Conservation (phyloP, 2,797 vertebrate species). For the Moxostoma hubbsi region DNA sequence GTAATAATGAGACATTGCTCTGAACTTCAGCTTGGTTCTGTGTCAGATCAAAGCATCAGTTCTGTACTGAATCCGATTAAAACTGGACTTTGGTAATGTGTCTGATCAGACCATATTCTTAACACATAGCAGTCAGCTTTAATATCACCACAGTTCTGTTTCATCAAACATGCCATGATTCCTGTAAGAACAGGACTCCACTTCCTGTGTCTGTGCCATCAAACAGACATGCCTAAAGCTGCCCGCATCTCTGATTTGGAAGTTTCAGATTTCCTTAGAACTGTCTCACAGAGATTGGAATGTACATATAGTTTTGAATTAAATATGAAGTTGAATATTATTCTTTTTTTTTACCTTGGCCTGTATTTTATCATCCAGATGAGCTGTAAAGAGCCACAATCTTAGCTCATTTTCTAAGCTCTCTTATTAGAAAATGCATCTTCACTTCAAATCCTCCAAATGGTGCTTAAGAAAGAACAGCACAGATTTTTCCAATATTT, state of each 20-base stretch:
- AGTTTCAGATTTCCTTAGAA: background rate
- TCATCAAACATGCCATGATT: conserved; percentile 4
- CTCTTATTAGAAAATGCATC: background rate
- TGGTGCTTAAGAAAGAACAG: background rate
- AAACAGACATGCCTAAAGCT: conserved; percentile 1
- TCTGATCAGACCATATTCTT: background rate
- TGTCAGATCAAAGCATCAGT: background rate
- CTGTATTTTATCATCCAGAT: background rate
- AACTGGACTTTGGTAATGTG: background rate
- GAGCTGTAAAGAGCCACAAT: background rate
- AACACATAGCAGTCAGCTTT: background rate
- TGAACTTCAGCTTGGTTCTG: background rate
- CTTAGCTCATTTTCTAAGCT: background rate
- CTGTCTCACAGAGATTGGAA: conserved; percentile 3
- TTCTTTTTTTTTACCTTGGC: background rate
- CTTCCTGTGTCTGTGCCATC: background rate
- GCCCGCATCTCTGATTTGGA: background rate
- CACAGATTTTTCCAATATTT: background rate
- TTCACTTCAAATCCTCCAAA: background rate
- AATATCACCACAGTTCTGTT: background rate
- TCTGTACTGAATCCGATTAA: background rate
- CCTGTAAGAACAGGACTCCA: conserved; percentile 23
- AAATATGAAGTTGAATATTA: background rate
- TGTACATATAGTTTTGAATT: background rate
- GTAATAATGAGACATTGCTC: background rate